phyloP scores from a whole-genome alignment of 1,140 invertebrate species.

The Drosophila orena region DNA sequence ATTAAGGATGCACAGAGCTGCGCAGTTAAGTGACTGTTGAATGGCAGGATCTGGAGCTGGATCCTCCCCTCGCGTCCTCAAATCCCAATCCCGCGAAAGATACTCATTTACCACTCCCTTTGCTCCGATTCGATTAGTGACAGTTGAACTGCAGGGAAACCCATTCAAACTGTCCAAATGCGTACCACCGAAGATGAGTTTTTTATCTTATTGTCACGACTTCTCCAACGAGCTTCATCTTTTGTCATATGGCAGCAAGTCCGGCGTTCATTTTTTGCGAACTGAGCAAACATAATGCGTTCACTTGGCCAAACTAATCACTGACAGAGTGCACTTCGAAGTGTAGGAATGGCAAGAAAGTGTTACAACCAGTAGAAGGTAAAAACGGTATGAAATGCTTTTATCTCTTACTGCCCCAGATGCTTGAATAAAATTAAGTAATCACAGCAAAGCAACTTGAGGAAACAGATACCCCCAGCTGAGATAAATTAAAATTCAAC shows the following conservation, averaged over 20 bases:
- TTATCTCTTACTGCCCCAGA: not conserved
- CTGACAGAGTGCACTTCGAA: constrained; percentile 7
- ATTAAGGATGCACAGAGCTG: constrained; percentile 42
- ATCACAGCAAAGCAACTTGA: constrained; percentile 1
- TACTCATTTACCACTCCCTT: constrained; percentile 10
- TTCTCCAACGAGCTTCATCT: constrained; percentile 8
- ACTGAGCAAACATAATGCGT: constrained; percentile 43
- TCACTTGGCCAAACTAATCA: constrained; percentile 27
- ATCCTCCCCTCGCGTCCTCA: not conserved
- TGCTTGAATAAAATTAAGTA: not conserved
- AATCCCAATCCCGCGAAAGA: not conserved
- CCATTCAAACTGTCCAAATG: constrained; percentile 45
- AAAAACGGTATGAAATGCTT: not conserved
- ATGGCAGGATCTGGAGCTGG: constrained; percentile 10
- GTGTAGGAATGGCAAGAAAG: not conserved
- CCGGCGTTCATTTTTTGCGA: constrained; percentile 52
- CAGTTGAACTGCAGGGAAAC: constrained; percentile 37
- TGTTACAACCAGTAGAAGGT: not conserved
- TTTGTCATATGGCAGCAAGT: constrained; percentile 42
- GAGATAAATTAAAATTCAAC: constrained; percentile 26
- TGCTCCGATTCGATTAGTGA: constrained; percentile 43
- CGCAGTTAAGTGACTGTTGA: constrained; percentile 36
- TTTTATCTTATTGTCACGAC: constrained; percentile 26
- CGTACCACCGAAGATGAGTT: constrained; percentile 16
- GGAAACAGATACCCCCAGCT: not conserved